A percentile compares a stretch with the other conserved stretches of the same genome.
phyloP scores from a whole-genome alignment of 2,888 invertebrate species.

The Acrobasis suavella region DNA sequence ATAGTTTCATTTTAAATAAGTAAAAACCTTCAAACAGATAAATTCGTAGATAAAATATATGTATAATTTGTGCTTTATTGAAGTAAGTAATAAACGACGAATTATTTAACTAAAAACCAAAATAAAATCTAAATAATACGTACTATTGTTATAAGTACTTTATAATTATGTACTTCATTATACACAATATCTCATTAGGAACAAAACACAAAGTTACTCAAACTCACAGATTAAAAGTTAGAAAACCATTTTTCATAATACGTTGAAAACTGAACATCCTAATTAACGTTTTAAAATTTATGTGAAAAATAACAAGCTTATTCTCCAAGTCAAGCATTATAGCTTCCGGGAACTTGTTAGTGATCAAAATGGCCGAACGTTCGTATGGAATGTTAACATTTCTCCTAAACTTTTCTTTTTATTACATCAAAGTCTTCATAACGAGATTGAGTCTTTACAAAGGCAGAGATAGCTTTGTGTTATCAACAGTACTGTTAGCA shows the following conservation, averaged over 20 bases:
- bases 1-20: too few species aligned
- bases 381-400: slow-evolving; percentile 64
- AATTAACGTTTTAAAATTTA: slow-evolving; percentile 57
- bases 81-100: too few species aligned
- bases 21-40: too few species aligned
- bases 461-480: slow-evolving; percentile 45
- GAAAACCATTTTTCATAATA: slow-evolving; percentile 36
- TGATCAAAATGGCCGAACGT: slow-evolving; percentile 65
- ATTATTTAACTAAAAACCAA: too few species aligned
- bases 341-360: slow-evolving; percentile 73
- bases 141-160: neutral
- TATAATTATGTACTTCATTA: neutral
- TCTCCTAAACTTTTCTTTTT: slow-evolving; percentile 58
- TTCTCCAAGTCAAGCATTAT: slow-evolving; percentile 64
- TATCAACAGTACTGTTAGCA: slow-evolving; percentile 23
- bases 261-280: slow-evolving; percentile 43
- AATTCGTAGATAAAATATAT: too few species aligned
- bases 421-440: slow-evolving; percentile 64
- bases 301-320: slow-evolving; percentile 58
- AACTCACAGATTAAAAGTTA: slow-evolving; percentile 18
- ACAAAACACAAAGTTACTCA: neutral
- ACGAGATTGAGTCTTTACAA: slow-evolving; percentile 49
- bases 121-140: too few species aligned
- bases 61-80: too few species aligned
- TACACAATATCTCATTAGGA: neutral